phyloP scores from a whole-genome alignment of 2,113 vertebrate species.

The Nannobrachium achirus region DNA sequence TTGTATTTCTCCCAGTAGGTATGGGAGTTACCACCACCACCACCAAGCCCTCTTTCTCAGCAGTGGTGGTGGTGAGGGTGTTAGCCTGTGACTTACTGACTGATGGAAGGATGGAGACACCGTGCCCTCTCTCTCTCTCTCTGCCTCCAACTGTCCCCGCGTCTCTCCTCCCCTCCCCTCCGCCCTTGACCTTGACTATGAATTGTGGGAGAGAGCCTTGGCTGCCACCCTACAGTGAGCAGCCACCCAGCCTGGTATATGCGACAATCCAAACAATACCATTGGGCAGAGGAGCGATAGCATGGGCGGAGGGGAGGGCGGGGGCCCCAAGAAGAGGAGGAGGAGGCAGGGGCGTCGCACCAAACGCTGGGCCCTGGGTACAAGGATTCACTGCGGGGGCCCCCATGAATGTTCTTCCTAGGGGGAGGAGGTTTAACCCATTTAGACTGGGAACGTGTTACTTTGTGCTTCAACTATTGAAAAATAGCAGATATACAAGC shows the following conservation, averaged over 20 bases:
- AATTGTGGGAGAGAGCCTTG: constrained; percentile 62
- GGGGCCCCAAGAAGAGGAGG: neutral
- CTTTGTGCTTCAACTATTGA: too few relatives aligned
- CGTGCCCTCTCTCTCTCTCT: constrained; percentile 33
- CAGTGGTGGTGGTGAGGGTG: neutral
- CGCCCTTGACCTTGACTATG: constrained; percentile 70
- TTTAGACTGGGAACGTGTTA: too few relatives aligned
- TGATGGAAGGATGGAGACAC: constrained; percentile 23
- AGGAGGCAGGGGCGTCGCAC: too few relatives aligned
- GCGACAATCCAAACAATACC: constrained; percentile 68
- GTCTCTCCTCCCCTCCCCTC: constrained; percentile 12
- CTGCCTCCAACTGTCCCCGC: neutral
- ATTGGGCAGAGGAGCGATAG: constrained; percentile 43
- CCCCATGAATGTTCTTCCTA: too few relatives aligned
- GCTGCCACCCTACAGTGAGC: constrained; percentile 61
- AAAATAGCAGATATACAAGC: too few relatives aligned
- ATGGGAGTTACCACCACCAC: too few relatives aligned
- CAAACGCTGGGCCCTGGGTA: too few relatives aligned
- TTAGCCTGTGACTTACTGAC: constrained; percentile 27
- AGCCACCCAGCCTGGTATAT: constrained; percentile 65
- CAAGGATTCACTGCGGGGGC: too few relatives aligned
- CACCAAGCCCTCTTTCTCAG: constrained; percentile 6
- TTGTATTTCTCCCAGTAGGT: too few relatives aligned
- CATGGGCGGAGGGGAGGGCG: constrained; percentile 54
- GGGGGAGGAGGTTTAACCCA: too few relatives aligned